Evolutionary conservation across 2,888 invertebrate genomes (phyloP).

Genomic region (Acleris literana): DNA sequence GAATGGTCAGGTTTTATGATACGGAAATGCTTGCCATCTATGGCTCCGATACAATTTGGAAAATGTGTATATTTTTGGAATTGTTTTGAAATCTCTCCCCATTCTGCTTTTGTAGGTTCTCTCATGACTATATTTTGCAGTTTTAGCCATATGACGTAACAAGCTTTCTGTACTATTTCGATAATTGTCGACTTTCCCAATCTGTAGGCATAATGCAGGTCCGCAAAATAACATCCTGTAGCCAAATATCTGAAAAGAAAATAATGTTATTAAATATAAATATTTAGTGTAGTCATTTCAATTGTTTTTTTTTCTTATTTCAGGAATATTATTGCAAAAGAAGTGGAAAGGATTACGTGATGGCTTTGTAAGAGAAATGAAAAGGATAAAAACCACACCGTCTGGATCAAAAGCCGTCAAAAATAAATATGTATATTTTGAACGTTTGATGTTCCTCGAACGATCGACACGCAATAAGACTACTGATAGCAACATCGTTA

Average conservation of each 20-base stretch:
- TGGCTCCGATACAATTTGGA: background rate
- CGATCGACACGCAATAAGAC: constrained; percentile 36
- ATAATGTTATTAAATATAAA: too few species aligned
- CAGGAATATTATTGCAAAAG: background rate
- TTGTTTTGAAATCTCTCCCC: constrained; percentile 10
- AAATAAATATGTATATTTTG: constrained; percentile 38
- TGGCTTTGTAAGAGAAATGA: constrained; percentile 36
- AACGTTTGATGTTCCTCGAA: constrained; percentile 39
- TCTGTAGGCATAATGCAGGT: constrained; percentile 23
- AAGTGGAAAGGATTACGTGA: constrained; percentile 39
- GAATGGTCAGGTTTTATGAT: constrained; percentile 28
- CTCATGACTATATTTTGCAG: constrained; percentile 14
- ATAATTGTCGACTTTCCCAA: constrained; percentile 15
- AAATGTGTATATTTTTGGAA: constrained; percentile 19
- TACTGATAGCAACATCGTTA: constrained; percentile 38
- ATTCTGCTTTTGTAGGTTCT: constrained; percentile 19
- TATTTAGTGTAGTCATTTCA: background rate
- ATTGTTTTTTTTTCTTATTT: background rate
- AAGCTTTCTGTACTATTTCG: constrained; percentile 15
- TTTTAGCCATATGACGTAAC: constrained; percentile 13
- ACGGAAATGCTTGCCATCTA: constrained; percentile 11
- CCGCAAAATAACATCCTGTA: constrained; percentile 21
- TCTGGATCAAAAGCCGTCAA: constrained; percentile 37
- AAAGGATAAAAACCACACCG: constrained; percentile 36
- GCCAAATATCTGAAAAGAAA: background rate